Percentiles rank a stretch among this genome's conserved stretches.
phyloP scores from a whole-genome alignment of 2,113 vertebrate genomes.

The Cichladusa arquata region DNA sequence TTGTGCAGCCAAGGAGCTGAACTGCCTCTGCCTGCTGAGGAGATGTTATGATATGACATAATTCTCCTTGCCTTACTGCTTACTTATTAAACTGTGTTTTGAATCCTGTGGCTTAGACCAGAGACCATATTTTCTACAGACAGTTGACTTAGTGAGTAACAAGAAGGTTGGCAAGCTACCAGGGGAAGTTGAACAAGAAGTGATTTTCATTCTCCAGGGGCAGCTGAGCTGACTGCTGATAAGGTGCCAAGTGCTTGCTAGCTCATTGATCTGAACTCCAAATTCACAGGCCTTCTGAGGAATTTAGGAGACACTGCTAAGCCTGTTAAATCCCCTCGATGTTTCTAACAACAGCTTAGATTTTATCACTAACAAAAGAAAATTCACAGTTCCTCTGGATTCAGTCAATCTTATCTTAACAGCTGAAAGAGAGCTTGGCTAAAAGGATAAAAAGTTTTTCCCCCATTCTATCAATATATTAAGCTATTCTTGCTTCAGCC shows the following conservation, averaged over 20 bases:
- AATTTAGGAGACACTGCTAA: slow-evolving; percentile 16
- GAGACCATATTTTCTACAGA: neutral
- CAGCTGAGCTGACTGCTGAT: neutral
- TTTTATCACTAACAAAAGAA: slow-evolving; percentile 31
- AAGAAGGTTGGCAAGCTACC: slow-evolving; percentile 3
- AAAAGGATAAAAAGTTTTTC: neutral
- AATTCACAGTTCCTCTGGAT: neutral
- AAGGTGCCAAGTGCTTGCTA: neutral
- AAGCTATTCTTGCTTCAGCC: neutral
- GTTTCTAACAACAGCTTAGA: slow-evolving; percentile 32
- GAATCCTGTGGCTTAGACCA: neutral
- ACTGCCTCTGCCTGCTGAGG: neutral
- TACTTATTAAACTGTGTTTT: neutral
- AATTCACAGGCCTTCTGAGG: slow-evolving; percentile 5
- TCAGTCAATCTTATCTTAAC: slow-evolving; percentile 17
- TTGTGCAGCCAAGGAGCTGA: neutral
- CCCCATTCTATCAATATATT: neutral
- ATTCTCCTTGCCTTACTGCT: neutral
- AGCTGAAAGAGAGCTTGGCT: neutral
- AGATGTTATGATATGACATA: neutral
- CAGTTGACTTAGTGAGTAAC: neutral
- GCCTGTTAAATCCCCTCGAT: slow-evolving; percentile 5
- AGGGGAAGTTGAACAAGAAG: slow-evolving; percentile 12
- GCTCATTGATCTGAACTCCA: neutral
- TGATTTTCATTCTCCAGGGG: slow-evolving; percentile 9